Evolutionary conservation across 2,797 vertebrate genomes (phyloP), one percentile per base, ranked within the genome.

Genomic region (Mormyrops boulengeri): DNA sequence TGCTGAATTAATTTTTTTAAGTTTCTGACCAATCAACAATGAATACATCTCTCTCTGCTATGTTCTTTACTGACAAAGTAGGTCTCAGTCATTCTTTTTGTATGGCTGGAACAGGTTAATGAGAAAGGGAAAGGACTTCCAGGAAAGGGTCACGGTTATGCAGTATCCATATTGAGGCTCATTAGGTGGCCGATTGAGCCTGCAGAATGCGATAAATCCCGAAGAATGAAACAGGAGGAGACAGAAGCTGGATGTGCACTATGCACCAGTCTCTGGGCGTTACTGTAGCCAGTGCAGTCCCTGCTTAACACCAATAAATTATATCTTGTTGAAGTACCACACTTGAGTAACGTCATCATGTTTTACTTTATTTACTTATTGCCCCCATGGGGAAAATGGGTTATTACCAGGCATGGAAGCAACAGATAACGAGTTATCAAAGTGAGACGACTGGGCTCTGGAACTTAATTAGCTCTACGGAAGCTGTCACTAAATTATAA

Each of bases 31-130:
- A 41, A 19, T 44, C 34, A n/a, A 22, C 22, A 50, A 85, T 14
- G 22, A 85, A 52, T 50, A 11, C 47, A 85, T 85, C 41, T 30
- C 84, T 34, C 84, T 85, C 47, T 26, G 47, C 84, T 85, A 85
- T 85, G n/a, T 52, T 85, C 84, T 85, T 85, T 50, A 85, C 19
- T 53, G 84, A 85, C 84, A 49, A n/a, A 26, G 84, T 50, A 85
- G n/a, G n/a, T 50, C n/a, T 49, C 26, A 50, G 22, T 22, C 26
- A 85, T 52, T 52, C n/a, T 52, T 85, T 52, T 85, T 30, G 12
- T 87, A 53, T 22, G 22, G 3, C 50, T 87, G 26, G 73, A 22
- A 22, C 19, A 41, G 44, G 50, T 73, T 52, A 57, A 80, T 55
- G 26, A 82, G 50, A 53, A 26, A 41, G 22, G 49, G 9, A 53